Evolutionary conservation across 2,113 vertebrate genomes (phyloP).

Genomic region (Mungos mungo): DNA sequence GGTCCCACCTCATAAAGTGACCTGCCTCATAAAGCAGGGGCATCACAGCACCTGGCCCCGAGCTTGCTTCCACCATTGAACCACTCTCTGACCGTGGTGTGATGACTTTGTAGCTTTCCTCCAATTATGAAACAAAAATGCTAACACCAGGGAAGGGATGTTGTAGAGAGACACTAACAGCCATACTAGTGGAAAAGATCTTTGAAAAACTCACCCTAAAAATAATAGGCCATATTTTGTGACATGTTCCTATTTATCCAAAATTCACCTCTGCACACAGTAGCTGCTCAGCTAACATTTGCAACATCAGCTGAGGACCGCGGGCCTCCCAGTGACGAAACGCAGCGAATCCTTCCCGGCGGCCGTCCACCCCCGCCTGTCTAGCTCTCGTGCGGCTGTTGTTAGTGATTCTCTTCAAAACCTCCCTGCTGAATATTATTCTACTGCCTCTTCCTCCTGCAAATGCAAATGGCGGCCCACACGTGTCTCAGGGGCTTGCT

Average conservation of each 20-base stretch:
- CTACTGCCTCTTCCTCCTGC: neutral
- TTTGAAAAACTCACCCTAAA: neutral
- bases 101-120: too few relatives aligned
- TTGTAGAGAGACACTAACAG: neutral
- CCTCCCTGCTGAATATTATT: neutral
- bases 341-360: neutral
- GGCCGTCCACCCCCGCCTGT: accelerated
- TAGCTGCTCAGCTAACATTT: neutral
- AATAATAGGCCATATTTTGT: neutral
- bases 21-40: neutral
- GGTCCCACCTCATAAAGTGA: neutral
- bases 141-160: too few relatives aligned
- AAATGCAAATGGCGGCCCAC: neutral
- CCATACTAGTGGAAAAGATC: neutral
- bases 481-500: neutral
- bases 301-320: neutral
- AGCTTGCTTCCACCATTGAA: too few relatives aligned
- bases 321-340: neutral
- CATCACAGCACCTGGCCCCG: accelerated
- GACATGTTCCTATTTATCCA: neutral
- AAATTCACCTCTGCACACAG: neutral
- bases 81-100: too few relatives aligned
- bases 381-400: too few relatives aligned
- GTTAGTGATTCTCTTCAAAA: neutral
- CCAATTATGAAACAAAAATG: neutral